Base-by-base conservation (phyloP, 2,113 vertebrate species). In the Accipiter virgatus region DNA sequence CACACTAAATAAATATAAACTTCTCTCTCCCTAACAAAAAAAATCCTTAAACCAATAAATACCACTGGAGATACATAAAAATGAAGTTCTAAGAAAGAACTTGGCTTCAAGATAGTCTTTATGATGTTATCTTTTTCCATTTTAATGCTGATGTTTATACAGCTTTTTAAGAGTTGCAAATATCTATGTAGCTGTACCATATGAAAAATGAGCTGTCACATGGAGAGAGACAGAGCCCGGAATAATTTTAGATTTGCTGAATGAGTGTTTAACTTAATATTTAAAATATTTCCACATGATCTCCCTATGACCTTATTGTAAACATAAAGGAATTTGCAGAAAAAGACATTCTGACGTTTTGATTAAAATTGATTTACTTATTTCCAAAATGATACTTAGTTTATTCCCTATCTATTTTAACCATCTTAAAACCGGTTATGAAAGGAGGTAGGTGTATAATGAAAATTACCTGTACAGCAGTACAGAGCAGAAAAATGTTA, bases 151-250 rank as follows among this genome's bases (percentile, higher is more conserved):
- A 70, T 55, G 8, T 62, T 90, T 20, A 66, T 56, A 52, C 7
- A 72, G 23, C 2, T 86, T 77, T 81, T 86, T 80, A 90, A 82
- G n/a, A 88, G 27, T 21, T 91, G 14, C 12, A 70, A 90, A 55
- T 88, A 75, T 52, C 47, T 86, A 3, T 70, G 19, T 47, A 10
- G 56, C 42, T 74, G 15, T 72, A 79, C 11, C 8, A 6, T 20
- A 42, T 56, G 79, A 96, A 91, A 95, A 96, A 91, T 94, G 81
- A 91, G 26, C 74, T 94, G 59, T 56, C 83, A 90, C 14, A 31
- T 40, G 13, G 36, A 91, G 40, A 88, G 16, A 77, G 45, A 90
- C 21, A 77, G 21, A 63, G 31, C 5, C 2, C 7, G 75, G 53
- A 95, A 86, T 62, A 88, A 72, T 66, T 81, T 53, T 48, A 58